A percentile compares a stretch with the other conserved stretches of the same genome.
These are phyloP conservation scores for Megaceryle alcyon DNA, from an alignment of 2,797 vertebrate species.

Conservation along the genomic window DNA sequence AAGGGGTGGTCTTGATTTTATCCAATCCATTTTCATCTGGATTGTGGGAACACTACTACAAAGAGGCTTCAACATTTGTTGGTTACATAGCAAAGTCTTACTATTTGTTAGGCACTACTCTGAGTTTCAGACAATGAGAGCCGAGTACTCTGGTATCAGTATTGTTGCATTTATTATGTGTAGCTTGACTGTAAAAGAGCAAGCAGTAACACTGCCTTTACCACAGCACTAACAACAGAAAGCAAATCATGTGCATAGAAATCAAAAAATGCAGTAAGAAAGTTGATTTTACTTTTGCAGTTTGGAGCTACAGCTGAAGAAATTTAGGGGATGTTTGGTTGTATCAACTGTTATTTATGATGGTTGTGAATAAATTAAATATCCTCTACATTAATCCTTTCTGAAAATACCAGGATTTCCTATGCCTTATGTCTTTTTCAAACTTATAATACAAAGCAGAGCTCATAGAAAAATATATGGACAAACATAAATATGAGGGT, in stretches of 20 bases:
- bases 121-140: neutral
- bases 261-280: conserved; percentile 65
- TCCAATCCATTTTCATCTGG: neutral
- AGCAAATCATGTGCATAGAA: conserved; percentile 56
- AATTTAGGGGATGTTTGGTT: conserved; percentile 63
- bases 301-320: conserved; percentile 56
- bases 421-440: conserved; percentile 74
- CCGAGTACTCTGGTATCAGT: neutral
- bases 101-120: neutral
- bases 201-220: neutral
- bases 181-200: neutral
- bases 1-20: neutral
- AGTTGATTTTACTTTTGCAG: conserved; percentile 64
- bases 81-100: neutral
- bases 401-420: conserved; percentile 74
- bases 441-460: conserved; percentile 76
- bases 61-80: neutral
- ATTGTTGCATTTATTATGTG: neutral
- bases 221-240: neutral
- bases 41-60: neutral
- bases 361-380: conserved; percentile 64
- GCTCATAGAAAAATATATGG: conserved; percentile 67
- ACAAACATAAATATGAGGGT: conserved; percentile 71
- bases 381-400: conserved; percentile 70
- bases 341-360: conserved; percentile 70